Conservation (phyloP, 2,888 invertebrate genomes). For the Hirudinaria manillensis region DNA sequence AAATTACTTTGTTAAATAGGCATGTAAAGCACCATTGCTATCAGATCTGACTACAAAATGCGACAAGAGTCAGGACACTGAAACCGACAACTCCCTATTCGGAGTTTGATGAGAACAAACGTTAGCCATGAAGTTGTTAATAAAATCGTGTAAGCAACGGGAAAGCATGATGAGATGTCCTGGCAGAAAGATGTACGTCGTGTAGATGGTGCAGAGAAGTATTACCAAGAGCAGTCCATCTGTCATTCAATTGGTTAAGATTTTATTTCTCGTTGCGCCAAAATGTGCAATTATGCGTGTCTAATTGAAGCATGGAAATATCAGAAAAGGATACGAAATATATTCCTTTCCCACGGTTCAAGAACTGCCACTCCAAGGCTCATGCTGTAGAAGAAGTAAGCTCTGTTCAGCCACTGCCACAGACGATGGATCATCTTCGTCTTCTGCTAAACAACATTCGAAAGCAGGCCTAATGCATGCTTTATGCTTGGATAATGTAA, state of each 20-base stretch:
- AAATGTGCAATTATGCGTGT: neutral
- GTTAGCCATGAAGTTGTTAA: slow-evolving; percentile 5
- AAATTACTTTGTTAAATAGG: no score
- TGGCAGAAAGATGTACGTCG: slow-evolving; percentile 31
- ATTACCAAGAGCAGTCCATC: slow-evolving; percentile 24
- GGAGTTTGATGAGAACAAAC: neutral
- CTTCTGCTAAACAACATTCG: no score
- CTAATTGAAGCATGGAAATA: neutral
- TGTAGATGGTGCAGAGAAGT: slow-evolving; percentile 23
- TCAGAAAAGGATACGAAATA: slow-evolving; percentile 24
- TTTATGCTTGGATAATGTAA: no score
- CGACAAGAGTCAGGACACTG: no score
- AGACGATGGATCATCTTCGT: neutral
- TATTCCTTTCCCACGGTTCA: slow-evolving; percentile 29
- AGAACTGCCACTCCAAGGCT: slow-evolving; percentile 28
- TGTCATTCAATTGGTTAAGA: slow-evolving; percentile 5
- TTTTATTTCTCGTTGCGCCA: no score
- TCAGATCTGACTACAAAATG: no score
- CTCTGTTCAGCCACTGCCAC: slow-evolving; percentile 4
- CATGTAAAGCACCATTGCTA: no score
- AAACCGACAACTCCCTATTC: no score
- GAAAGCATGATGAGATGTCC: slow-evolving; percentile 27
- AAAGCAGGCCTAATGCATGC: no score
- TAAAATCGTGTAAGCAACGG: neutral
- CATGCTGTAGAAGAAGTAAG: slow-evolving; percentile 28